Evolutionary conservation across 2,113 vertebrate species (phyloP), one percentile per base, ranked within the genome.

Genomic region (Chlamydotis undulata): DNA sequence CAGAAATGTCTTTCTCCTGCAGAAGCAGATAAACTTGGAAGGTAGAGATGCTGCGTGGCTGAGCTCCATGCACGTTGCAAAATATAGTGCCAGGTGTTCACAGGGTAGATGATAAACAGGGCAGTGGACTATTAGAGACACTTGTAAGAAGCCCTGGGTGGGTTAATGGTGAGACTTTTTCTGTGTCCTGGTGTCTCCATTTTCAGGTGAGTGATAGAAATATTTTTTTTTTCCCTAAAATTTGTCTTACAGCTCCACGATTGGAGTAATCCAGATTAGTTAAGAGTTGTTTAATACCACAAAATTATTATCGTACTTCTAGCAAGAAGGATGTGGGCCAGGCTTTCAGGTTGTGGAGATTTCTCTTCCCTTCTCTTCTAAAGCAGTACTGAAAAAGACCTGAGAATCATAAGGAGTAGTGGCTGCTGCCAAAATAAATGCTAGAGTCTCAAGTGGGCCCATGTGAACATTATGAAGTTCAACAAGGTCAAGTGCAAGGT

Each of bases 21-120:
- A 76, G 73, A 65, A 91, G 52, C 13, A 79, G 53, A 29, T 84
- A 49, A 35, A 35, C 7, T 63, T 80, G 31, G n/a, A 53, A 67
- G 39, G 25, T 39, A 50, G 37, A 92, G 12, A 6, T 57, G 45
- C 53, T 55, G 11, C 1, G 0, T 59, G 50, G 10, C 56, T 77
- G 35, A 83, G 50, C n/a, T 49, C 37, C 4, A 1, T 18, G 13
- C 28, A 1, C 0, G 0, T 26, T 67, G 31, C 26, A 63, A 39
- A 71, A 19, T 14, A 5, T 9, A 28, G 7, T 77, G 71, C 56
- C 31, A n/a, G 8, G 17, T 52, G 19, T 28, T 59, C 9, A 1
- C 7, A 49, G 52, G 33, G 21, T 19, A 78, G 16, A 18, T 43
- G 19, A 28, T 50, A 35, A 76, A 8, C 28, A 59, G 39, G 55